Conservation (phyloP, 2,888 invertebrate genomes). For the Coleophora flavipennella region DNA sequence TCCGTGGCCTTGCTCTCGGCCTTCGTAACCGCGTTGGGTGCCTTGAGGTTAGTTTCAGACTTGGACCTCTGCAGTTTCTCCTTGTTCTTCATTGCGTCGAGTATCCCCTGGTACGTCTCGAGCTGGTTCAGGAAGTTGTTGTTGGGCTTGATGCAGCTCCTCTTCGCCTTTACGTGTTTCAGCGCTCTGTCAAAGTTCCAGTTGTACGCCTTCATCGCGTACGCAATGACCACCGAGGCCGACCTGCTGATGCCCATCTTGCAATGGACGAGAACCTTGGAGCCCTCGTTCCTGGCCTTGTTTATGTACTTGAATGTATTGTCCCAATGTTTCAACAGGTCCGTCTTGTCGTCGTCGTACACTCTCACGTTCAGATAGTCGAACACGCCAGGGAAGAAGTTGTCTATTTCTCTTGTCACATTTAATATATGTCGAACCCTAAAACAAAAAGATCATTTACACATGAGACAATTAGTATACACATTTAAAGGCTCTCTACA, state of each 20-base stretch:
- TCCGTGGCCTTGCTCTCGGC: slow-evolving; percentile 72
- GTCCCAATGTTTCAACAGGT: slow-evolving; percentile 97
- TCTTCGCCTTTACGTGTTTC: slow-evolving; percentile 90
- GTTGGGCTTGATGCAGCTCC: slow-evolving; percentile 97
- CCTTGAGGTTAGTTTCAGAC: slow-evolving; percentile 91
- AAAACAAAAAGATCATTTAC: slow-evolving; percentile 33
- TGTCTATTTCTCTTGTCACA: slow-evolving; percentile 98
- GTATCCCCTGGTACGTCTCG: slow-evolving; percentile 95
- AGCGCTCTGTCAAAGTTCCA: slow-evolving; percentile 93
- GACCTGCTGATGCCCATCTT: slow-evolving; percentile 99
- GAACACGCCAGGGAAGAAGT: slow-evolving; percentile 98
- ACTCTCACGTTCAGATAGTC: slow-evolving; percentile 97
- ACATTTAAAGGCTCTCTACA: slow-evolving; percentile 4
- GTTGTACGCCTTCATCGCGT: slow-evolving; percentile 97
- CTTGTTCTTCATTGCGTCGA: slow-evolving; percentile 96
- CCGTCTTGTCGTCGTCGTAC: slow-evolving; percentile 97
- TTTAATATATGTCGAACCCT: slow-evolving; percentile 97
- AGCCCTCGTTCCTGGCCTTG: slow-evolving; percentile 90
- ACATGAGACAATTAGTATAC: slow-evolving; percentile 3
- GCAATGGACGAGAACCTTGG: slow-evolving; percentile 97
- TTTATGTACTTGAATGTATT: slow-evolving; percentile 97
- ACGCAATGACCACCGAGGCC: slow-evolving; percentile 97
- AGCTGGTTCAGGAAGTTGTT: slow-evolving; percentile 94
- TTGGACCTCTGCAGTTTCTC: slow-evolving; percentile 93
- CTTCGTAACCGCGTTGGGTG: slow-evolving; percentile 73